Conservation (phyloP, 2,113 vertebrate species). For the Perca schrenkii region DNA sequence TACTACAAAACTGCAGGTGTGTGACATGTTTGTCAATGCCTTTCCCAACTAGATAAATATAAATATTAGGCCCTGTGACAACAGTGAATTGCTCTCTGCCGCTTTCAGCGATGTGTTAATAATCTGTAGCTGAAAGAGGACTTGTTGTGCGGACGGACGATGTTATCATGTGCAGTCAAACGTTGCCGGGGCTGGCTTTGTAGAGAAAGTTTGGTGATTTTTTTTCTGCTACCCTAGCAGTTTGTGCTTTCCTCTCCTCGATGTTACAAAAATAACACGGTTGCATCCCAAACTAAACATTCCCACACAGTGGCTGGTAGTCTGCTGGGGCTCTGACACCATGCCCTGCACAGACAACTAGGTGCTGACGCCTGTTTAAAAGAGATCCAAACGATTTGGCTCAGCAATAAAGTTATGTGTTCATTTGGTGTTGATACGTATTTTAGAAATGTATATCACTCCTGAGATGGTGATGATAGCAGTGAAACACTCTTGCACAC, state of each 20-base stretch:
- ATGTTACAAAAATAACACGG: slow-evolving; percentile 94
- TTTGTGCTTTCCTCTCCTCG: slow-evolving; percentile 70
- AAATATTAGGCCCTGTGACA: slow-evolving; percentile 75
- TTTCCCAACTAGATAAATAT: slow-evolving; percentile 75
- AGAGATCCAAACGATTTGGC: slow-evolving; percentile 29
- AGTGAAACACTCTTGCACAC: slow-evolving; percentile 49
- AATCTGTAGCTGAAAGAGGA: slow-evolving; percentile 75
- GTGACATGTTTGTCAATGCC: slow-evolving; percentile 78
- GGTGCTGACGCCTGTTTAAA: slow-evolving; percentile 88
- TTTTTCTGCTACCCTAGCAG: slow-evolving; percentile 78
- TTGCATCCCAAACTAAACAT: slow-evolving; percentile 98
- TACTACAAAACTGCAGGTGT: slow-evolving; percentile 81
- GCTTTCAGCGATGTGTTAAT: slow-evolving; percentile 73
- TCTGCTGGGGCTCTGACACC: slow-evolving; percentile 86
- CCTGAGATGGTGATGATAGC: slow-evolving; percentile 25
- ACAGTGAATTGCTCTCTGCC: slow-evolving; percentile 49
- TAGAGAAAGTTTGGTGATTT: slow-evolving; percentile 69
- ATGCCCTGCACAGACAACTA: slow-evolving; percentile 87
- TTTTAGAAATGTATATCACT: slow-evolving; percentile 23
- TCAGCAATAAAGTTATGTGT: slow-evolving; percentile 45
- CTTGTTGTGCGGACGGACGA: slow-evolving; percentile 62
- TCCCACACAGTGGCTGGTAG: slow-evolving; percentile 92
- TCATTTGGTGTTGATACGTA: slow-evolving; percentile 17
- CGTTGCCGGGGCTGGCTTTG: slow-evolving; percentile 65
- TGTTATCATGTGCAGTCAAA: slow-evolving; percentile 75